These are phyloP conservation scores for Sciurus niger DNA, from an alignment of 2,113 vertebrate genomes.

Conservation along the genomic window DNA sequence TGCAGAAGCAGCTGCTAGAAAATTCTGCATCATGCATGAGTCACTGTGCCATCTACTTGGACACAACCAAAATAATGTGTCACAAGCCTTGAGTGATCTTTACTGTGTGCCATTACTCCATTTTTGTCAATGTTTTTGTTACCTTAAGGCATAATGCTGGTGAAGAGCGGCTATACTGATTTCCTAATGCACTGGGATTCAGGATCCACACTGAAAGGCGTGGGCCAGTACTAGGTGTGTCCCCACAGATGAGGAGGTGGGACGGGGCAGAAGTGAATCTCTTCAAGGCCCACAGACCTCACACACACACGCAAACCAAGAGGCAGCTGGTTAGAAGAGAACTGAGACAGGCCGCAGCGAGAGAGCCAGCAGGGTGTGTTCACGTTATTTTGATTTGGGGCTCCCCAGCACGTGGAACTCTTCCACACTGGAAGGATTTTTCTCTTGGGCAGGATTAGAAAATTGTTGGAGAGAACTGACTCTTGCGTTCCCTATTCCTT, in stretches of 20 bases:
- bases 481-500: background rate
- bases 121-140: background rate
- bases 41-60: background rate
- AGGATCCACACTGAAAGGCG: background rate
- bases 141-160: background rate
- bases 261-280: background rate
- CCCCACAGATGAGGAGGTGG: background rate
- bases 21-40: background rate
- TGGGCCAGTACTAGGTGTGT: background rate
- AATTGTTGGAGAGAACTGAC: background rate
- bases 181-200: background rate
- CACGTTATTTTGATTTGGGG: background rate
- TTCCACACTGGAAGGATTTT: background rate
- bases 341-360: background rate
- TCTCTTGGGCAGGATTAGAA: background rate
- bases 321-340: background rate
- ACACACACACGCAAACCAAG: background rate
- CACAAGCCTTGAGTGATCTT: background rate
- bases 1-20: background rate
- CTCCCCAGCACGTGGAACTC: accelerated
- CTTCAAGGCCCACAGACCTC: background rate
- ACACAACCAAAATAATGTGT: background rate
- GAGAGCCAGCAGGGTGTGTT: accelerated
- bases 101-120: background rate
- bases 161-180: background rate